Conservation (phyloP, 2,113 vertebrate species). For the Pongo pygmaeus region DNA sequence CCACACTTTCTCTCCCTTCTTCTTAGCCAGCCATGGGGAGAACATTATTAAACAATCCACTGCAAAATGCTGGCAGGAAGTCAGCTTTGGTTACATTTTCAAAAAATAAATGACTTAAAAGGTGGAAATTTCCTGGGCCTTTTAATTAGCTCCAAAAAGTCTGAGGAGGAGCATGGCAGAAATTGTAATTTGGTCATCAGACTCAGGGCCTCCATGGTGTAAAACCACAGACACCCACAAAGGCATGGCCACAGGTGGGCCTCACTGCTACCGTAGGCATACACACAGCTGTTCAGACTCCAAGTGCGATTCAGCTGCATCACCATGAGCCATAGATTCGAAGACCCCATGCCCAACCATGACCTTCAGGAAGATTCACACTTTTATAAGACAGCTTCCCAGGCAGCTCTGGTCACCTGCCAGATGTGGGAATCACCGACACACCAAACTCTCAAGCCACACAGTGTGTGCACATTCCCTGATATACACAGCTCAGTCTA, state of each 20-base stretch:
- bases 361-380: background rate
- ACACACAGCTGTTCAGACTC: background rate
- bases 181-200: background rate
- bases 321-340: background rate
- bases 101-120: slow-evolving; percentile 38
- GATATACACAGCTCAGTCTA: background rate
- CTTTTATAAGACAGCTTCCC: background rate
- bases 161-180: background rate
- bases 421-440: background rate
- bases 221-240: background rate
- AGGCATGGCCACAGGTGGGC: background rate
- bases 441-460: background rate
- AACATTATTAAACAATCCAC: slow-evolving; percentile 21
- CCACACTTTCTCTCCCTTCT: background rate
- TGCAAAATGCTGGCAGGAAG: background rate
- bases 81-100: slow-evolving; percentile 33
- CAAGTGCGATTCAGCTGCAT: background rate
- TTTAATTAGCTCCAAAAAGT: background rate
- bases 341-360: background rate
- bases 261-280: background rate
- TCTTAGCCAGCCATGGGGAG: background rate
- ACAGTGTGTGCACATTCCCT: background rate
- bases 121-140: background rate
- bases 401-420: background rate
- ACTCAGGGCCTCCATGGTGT: background rate